Evolutionary conservation across 2,797 vertebrate species (phyloP), one percentile per base, ranked within the genome.

Genomic region (Muscicapa striata): DNA sequence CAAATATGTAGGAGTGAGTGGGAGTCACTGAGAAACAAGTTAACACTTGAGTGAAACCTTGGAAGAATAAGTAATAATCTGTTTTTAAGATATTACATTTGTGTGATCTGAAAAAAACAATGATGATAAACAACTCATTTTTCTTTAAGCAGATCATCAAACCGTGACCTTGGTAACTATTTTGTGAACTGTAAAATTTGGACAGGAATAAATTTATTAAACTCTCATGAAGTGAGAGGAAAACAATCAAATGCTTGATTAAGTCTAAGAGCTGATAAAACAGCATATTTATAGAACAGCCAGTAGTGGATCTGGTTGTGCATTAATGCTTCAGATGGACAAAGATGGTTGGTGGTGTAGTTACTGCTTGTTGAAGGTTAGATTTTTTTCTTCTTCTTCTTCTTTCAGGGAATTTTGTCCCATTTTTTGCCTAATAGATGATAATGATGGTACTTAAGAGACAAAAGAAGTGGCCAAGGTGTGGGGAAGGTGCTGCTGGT

Each of bases 131-230:
- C 6, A 27, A 58, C 9, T 74, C 2, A 16, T 59, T 90, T 90
- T 83, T 85, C 78, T 81, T 81, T 59, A 79, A 78, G 20, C 12
- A 59, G 43, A 63, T 78, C 69, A 68, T 27, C 41, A 89, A 67
- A 72, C 30, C 2, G 0, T 88, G 70, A 66, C 43, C 30, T 22
- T 62, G 15, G 59, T 81, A 78, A 57, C 38, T 15, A 11, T 77
- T 80, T 34, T 14, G n/a, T 81, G 66, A 88, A 93, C 40, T 58
- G 43, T 68, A 49, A 87, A 74, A 77, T 91, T 83, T 87, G 32
- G 70, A 72, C 38, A 62, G 51, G 76, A 88, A 68, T 92, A 34
- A 41, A 81, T 62, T 38, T 41, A 48, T 81, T 74, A 64, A 87
- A 67, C 43, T 78, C 46, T 54, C 3, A 13, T 24, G 11, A 79